Conservation (phyloP, 2,797 vertebrate genomes). For the Gastrophryne carolinensis region DNA sequence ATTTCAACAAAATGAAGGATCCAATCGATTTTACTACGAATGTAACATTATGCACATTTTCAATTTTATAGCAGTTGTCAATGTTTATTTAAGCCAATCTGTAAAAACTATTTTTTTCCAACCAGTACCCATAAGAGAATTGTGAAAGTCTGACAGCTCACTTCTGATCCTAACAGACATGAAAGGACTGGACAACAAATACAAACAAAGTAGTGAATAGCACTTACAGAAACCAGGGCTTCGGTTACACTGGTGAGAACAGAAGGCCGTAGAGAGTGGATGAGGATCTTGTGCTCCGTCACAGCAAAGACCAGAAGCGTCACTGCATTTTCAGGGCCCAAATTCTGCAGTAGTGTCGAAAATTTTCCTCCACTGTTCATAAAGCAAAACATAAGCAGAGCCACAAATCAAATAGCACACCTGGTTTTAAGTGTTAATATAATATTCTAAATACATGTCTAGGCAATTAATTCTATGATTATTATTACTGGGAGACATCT, state of each 20-base stretch:
- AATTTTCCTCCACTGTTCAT: slow-evolving; percentile 86
- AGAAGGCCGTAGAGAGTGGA: slow-evolving; percentile 93
- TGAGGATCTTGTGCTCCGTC: slow-evolving; percentile 97
- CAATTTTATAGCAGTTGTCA: too few relatives aligned
- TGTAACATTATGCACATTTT: too few relatives aligned
- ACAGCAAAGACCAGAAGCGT: slow-evolving; percentile 94
- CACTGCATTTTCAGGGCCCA: slow-evolving; percentile 93
- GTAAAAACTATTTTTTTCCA: too few relatives aligned
- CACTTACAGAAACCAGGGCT: slow-evolving; percentile 94
- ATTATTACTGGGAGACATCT: too few relatives aligned
- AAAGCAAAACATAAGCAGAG: neutral
- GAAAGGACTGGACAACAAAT: too few relatives aligned
- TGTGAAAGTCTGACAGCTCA: neutral
- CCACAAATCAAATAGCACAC: too few relatives aligned
- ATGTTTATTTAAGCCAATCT: too few relatives aligned
- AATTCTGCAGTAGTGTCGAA: slow-evolving; percentile 91
- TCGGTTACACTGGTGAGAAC: slow-evolving; percentile 97
- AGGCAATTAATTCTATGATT: too few relatives aligned
- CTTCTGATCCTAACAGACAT: neutral
- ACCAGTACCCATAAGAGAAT: neutral
- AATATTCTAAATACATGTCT: too few relatives aligned
- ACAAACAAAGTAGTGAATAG: neutral
- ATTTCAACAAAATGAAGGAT: too few relatives aligned
- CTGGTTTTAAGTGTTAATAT: too few relatives aligned
- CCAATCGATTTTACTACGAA: too few relatives aligned